Evolutionary conservation across 2,888 invertebrate species (phyloP).

Genomic region (Cheilosia variabilis): DNA sequence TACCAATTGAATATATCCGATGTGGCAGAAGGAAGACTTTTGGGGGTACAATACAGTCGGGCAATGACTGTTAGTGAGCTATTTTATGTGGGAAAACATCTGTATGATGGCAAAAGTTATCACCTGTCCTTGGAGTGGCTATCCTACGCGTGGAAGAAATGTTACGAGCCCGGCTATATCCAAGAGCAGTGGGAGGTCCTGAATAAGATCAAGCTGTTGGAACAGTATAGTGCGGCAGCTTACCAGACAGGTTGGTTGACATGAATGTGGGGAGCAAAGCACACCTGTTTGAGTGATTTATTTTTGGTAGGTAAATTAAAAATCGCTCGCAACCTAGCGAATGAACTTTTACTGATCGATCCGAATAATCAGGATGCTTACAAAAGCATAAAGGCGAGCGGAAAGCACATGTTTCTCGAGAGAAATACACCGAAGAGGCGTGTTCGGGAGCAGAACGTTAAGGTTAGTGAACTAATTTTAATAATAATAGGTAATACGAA

Average conservation of each 20-base stretch:
- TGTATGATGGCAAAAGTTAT: constrained; percentile 95
- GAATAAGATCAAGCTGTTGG: constrained; percentile 89
- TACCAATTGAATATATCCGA: constrained; percentile 92
- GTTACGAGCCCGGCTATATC: constrained; percentile 85
- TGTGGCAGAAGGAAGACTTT: constrained; percentile 91
- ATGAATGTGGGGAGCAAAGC: constrained; percentile 89
- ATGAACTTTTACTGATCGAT: constrained; percentile 88
- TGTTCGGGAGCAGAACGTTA: constrained; percentile 41
- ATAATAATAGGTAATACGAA: neutral
- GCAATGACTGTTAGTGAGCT: constrained; percentile 92
- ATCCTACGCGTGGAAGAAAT: constrained; percentile 91
- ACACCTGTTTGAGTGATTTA: constrained; percentile 77
- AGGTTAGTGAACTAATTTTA: neutral
- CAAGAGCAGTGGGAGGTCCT: constrained; percentile 86
- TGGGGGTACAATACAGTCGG: constrained; percentile 87
- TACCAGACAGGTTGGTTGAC: constrained; percentile 5
- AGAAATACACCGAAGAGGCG: constrained; percentile 83
- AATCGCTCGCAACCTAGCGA: constrained; percentile 91
- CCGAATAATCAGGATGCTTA: constrained; percentile 91
- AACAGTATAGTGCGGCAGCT: constrained; percentile 94
- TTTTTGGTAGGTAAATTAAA: constrained; percentile 88
- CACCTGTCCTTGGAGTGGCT: constrained; percentile 96
- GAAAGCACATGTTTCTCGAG: constrained; percentile 85
- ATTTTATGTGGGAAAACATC: constrained; percentile 94
- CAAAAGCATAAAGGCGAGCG: constrained; percentile 91